Evolutionary conservation across 2,113 vertebrate genomes (phyloP).

Genomic region (Vireo altiloquus): DNA sequence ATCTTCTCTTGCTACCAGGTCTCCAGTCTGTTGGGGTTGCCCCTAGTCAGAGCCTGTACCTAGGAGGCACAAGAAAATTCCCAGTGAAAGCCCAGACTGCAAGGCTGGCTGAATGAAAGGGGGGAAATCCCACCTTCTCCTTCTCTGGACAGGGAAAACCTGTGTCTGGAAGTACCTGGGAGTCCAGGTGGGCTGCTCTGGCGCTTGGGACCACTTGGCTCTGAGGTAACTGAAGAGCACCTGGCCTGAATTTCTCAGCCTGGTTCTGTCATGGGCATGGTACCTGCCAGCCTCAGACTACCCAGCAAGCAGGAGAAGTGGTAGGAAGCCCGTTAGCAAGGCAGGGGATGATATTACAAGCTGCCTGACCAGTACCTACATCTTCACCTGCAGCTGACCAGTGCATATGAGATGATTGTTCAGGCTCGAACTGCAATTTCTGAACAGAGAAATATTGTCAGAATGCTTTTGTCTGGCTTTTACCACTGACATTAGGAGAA

Average conservation of each 20-base stretch:
- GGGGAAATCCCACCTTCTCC: neutral
- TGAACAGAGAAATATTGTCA: neutral
- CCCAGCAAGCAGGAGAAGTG: neutral
- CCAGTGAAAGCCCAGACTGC: neutral
- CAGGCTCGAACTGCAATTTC: neutral
- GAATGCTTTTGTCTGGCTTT: neutral
- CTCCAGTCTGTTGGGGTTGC: neutral
- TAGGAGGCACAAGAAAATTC: neutral
- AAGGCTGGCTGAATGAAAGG: neutral
- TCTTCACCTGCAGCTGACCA: neutral
- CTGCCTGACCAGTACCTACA: neutral
- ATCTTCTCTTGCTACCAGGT: neutral
- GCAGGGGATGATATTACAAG: neutral
- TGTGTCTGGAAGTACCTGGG: fast-evolving
- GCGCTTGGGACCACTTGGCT: fast-evolving
- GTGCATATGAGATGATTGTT: fast-evolving
- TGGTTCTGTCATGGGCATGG: neutral
- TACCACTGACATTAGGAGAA: neutral
- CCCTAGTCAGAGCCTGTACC: neutral
- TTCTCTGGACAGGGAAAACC: neutral
- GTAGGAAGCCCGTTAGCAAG: neutral
- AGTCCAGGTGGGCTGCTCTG: neutral
- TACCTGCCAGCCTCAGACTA: neutral
- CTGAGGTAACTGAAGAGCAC: neutral
- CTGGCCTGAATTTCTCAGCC: neutral